Conservation (phyloP, 2,113 vertebrate species). For the Varanus komodoensis region DNA sequence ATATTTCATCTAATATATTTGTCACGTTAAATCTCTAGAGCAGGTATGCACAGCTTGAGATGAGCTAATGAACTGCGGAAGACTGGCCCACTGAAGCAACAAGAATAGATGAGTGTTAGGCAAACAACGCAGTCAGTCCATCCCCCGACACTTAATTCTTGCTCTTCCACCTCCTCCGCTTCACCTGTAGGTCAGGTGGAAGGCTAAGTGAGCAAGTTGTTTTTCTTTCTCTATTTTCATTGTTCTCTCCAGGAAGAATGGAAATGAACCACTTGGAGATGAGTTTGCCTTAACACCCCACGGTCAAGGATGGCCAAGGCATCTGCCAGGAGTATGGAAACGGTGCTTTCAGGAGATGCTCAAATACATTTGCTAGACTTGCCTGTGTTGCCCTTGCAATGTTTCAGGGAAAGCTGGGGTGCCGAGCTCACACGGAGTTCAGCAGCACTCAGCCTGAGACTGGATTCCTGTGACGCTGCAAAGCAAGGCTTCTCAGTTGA, state of each 20-base stretch:
- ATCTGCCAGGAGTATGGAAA: neutral
- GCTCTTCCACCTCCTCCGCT: neutral
- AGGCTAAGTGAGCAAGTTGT: neutral
- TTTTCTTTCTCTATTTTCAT: neutral
- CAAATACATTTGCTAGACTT: neutral
- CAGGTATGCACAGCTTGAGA: neutral
- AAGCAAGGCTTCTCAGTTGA: neutral
- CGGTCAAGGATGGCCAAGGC: neutral
- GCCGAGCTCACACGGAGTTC: too few relatives aligned
- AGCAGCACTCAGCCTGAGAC: neutral
- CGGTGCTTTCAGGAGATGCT: neutral
- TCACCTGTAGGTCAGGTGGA: neutral
- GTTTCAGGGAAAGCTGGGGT: neutral
- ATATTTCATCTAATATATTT: neutral
- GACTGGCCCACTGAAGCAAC: neutral
- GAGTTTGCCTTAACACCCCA: neutral
- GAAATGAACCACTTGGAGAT: neutral
- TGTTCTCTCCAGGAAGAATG: neutral
- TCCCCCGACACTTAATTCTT: neutral
- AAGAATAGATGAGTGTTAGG: conserved; percentile 6
- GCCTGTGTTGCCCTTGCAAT: neutral
- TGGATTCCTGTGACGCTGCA: neutral
- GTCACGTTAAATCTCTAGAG: neutral
- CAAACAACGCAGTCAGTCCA: neutral
- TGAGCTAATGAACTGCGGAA: conserved; percentile 19